Evolutionary conservation across 2,888 invertebrate genomes (phyloP).

Genomic region (Leptinotarsa haldemani): DNA sequence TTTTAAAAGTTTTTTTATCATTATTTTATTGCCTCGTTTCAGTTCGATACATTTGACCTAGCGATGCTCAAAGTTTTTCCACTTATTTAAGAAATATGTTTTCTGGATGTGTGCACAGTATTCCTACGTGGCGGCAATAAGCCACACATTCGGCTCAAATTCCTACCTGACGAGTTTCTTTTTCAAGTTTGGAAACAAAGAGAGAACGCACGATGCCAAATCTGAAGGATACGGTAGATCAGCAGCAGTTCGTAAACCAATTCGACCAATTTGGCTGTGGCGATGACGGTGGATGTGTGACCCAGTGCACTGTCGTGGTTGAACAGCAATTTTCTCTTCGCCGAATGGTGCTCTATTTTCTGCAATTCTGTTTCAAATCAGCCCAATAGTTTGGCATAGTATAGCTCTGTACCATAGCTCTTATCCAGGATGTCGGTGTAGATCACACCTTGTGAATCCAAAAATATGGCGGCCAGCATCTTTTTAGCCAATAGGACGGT

Average conservation of each 20-base stretch:
- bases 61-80: neutral
- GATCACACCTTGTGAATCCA: constrained; percentile 55
- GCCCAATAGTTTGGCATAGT: neutral
- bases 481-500: constrained; percentile 50
- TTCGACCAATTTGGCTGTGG: neutral
- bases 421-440: constrained; percentile 56
- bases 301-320: neutral
- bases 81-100: neutral
- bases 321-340: neutral
- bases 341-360: neutral
- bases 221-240: neutral
- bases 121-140: neutral
- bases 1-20: too few species aligned
- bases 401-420: constrained; percentile 28
- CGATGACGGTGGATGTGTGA: neutral
- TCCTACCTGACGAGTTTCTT: neutral
- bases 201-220: neutral
- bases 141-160: neutral
- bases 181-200: neutral
- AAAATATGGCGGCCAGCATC: constrained; percentile 56
- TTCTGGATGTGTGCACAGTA: neutral
- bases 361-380: neutral
- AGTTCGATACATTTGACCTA: neutral
- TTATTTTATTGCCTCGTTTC: too few species aligned
- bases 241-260: neutral